These are phyloP conservation scores for Albula goreensis DNA, from an alignment of 2,113 vertebrate genomes.

Conservation along the genomic window DNA sequence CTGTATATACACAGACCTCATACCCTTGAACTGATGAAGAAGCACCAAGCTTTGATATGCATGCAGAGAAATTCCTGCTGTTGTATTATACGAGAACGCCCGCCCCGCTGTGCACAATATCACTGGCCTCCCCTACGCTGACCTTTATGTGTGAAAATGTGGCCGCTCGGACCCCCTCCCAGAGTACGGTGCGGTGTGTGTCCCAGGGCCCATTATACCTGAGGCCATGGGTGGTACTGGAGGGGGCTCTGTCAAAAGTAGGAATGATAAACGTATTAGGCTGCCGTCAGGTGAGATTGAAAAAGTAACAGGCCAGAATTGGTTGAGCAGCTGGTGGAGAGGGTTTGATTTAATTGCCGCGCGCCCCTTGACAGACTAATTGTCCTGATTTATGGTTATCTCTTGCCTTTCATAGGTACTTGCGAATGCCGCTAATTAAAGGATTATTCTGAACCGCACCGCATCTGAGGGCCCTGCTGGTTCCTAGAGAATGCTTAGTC, in stretches of 20 bases:
- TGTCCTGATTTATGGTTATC: conserved; percentile 76
- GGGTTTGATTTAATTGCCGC: conserved; percentile 66
- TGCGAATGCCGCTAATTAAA: conserved; percentile 70
- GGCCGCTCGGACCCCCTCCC: no score
- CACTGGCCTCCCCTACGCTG: neutral
- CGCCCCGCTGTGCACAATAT: neutral
- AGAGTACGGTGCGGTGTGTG: no score
- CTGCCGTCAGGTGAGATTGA: conserved; percentile 29
- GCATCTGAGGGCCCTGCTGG: conserved; percentile 59
- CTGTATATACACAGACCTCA: no score
- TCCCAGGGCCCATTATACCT: neutral
- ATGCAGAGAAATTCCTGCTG: neutral
- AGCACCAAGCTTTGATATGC: neutral
- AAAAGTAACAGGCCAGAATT: conserved; percentile 51
- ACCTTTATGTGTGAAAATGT: neutral
- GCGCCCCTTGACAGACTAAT: conserved; percentile 71
- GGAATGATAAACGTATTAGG: conserved; percentile 23
- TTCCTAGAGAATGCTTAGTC: conserved; percentile 44
- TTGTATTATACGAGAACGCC: neutral
- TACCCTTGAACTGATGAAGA: no score
- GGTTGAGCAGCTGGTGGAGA: conserved; percentile 68
- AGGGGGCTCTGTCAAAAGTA: neutral
- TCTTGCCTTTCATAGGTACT: conserved; percentile 69
- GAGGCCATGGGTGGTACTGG: neutral
- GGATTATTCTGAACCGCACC: conserved; percentile 61